Evolutionary conservation across 1,140 invertebrate species (phyloP).

Genomic region (Panonychus citri): DNA sequence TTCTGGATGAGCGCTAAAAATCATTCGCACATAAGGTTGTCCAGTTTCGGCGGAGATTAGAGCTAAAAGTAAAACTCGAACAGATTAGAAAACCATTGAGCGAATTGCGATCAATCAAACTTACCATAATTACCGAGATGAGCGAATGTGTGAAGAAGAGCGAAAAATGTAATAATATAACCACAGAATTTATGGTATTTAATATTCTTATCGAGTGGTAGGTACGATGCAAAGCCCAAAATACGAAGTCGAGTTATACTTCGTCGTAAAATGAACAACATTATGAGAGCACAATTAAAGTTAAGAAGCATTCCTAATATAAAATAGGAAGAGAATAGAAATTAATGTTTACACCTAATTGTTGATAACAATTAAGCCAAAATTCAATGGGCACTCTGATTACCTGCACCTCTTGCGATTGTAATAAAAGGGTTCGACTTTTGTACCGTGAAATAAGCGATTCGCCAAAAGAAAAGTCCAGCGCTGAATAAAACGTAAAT

Average conservation of each 20-base stretch:
- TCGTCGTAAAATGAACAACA: slow-evolving; percentile 64
- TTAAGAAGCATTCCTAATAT: slow-evolving; percentile 66
- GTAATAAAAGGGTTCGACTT: too few relatives aligned
- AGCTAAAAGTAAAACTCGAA: not conserved
- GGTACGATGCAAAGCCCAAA: slow-evolving; percentile 39
- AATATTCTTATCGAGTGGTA: slow-evolving; percentile 77
- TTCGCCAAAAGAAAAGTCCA: slow-evolving; percentile 23
- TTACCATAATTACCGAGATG: slow-evolving; percentile 61
- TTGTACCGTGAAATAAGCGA: not conserved
- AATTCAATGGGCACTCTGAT: not conserved
- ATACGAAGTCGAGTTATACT: slow-evolving; percentile 62
- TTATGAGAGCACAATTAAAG: slow-evolving; percentile 66
- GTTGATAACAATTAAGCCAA: not conserved
- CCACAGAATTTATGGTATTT: slow-evolving; percentile 80
- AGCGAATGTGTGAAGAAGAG: slow-evolving; percentile 53
- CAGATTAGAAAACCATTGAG: not conserved
- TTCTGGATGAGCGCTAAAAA: slow-evolving; percentile 43
- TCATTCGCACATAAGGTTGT: slow-evolving; percentile 42
- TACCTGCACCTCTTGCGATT: not conserved
- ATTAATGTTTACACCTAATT: not conserved
- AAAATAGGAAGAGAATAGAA: not conserved
- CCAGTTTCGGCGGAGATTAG: not conserved
- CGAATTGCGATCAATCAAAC: too few relatives aligned
- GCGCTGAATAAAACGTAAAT: slow-evolving; percentile 47
- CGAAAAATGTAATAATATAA: slow-evolving; percentile 45